phyloP scores from a whole-genome alignment of 92 coral and sea anemone species.

The Actinernus sp. region DNA sequence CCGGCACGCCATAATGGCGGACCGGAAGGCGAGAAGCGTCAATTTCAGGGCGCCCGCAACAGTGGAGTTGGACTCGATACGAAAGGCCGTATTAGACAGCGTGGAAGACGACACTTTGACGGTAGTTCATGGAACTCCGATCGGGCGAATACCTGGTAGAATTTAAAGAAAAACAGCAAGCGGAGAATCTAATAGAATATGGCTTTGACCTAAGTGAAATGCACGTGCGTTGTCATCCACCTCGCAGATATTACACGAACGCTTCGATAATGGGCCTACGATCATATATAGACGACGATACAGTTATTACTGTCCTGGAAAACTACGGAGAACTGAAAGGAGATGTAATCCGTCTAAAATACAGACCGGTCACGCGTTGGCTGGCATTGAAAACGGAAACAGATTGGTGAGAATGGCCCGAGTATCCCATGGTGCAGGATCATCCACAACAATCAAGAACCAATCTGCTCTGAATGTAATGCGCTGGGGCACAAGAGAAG shows the following conservation, averaged over 20 bases:
- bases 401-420: slow-evolving; percentile 5
- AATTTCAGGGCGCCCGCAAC: no score
- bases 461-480: no score
- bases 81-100: no score
- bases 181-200: not conserved
- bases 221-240: slow-evolving; percentile 1
- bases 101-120: no score
- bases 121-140: not conserved
- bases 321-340: slow-evolving; percentile 13
- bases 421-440: slow-evolving; percentile 13
- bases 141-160: not conserved
- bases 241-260: not conserved
- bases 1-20: no score
- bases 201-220: not conserved
- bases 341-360: slow-evolving; percentile 20
- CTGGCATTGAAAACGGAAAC: slow-evolving; percentile 44
- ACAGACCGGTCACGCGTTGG: slow-evolving; percentile 22
- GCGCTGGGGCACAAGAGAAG: no score
- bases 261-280: slow-evolving; percentile 22
- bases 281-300: slow-evolving; percentile 3
- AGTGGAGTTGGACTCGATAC: no score
- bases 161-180: not conserved
- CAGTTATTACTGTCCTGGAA: not conserved
- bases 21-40: no score
- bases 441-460: slow-evolving; percentile 7